Conservation (phyloP, 1,140 invertebrate genomes). For the Apis florea region DNA sequence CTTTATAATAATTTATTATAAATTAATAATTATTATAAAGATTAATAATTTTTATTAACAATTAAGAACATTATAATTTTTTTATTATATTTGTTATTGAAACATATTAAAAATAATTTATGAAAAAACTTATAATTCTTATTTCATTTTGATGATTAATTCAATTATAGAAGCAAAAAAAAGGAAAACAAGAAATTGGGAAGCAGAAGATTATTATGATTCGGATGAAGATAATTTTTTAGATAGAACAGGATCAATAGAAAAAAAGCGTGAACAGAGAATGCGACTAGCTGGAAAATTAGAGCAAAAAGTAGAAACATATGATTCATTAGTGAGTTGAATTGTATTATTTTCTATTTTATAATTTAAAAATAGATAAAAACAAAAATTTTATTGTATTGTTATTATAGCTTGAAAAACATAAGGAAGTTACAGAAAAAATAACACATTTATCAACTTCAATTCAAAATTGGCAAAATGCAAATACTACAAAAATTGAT, state of each 20-base stretch:
- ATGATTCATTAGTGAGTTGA: constrained; percentile 87
- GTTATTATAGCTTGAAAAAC: constrained; percentile 84
- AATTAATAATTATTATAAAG: too few relatives aligned
- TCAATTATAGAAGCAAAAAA: constrained; percentile 82
- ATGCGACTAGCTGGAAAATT: constrained; percentile 86
- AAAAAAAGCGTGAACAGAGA: constrained; percentile 90
- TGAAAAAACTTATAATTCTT: too few relatives aligned
- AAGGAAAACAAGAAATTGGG: constrained; percentile 88
- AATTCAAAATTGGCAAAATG: constrained; percentile 80
- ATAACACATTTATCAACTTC: constrained; percentile 83
- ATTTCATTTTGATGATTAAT: not conserved
- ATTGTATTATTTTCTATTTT: too few relatives aligned
- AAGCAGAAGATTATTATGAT: constrained; percentile 95
- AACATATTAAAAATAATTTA: too few relatives aligned
- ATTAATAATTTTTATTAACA: too few relatives aligned
- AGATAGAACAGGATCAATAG: constrained; percentile 96
- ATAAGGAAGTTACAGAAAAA: constrained; percentile 82
- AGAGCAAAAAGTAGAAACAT: constrained; percentile 86
- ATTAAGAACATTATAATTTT: too few relatives aligned
- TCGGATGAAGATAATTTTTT: constrained; percentile 98
- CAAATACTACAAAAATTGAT: constrained; percentile 28
- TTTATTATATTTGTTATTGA: too few relatives aligned
- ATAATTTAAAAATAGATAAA: not conserved
- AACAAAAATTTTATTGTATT: constrained; percentile 21
- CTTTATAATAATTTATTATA: not conserved